Base-by-base conservation (phyloP, 2,797 vertebrate genomes). In the Carapus acus region DNA sequence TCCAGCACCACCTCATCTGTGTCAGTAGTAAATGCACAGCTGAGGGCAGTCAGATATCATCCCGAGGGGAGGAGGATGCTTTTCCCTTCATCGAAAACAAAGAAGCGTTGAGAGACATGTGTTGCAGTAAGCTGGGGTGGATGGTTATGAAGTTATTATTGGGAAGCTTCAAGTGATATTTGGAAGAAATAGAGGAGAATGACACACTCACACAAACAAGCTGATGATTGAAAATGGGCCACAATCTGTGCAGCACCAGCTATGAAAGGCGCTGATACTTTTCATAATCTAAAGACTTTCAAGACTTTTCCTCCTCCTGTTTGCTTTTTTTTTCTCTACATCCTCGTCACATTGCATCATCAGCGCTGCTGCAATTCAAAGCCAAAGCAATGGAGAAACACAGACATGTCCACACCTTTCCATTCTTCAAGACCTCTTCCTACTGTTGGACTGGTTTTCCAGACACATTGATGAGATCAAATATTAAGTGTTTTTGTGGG, bases 51-150 rank as follows among this genome's bases (percentile, higher is more conserved):
- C n/a, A n/a, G n/a, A n/a, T n/a, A n/a, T n/a, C n/a, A n/a, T n/a
- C n/a, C n/a, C n/a, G 66, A 61, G 65, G 64, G 58, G 24, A 41
- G 34, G 34, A 44, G 14, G 50, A 63, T 62, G 52, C 47, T 66
- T 70, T 71, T 36, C 48, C 62, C 59, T 68, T 49, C 41, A 58
- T 54, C 33, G 34, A 54, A 21, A 47, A 20, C 15, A 36, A n/a
- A n/a, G n/a, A n/a, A n/a, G n/a, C n/a, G n/a, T n/a, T n/a, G n/a
- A 31, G 41, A 40, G 19, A 7, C 42, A 24, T 43, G 59, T 21
- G 36, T n/a, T n/a, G 45, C 39, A 6, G 38, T 33, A 50, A 49
- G 51, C 18, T 3, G 58, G 57, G 45, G 45, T 34, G 49, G 48
- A 52, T 27, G 6, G 4, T 20, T 8, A n/a, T n/a, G 37, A 3